Percentiles rank a stretch among this genome's conserved stretches.
Conservation (phyloP, 2,797 vertebrate genomes). For the Darevskia mixta region DNA sequence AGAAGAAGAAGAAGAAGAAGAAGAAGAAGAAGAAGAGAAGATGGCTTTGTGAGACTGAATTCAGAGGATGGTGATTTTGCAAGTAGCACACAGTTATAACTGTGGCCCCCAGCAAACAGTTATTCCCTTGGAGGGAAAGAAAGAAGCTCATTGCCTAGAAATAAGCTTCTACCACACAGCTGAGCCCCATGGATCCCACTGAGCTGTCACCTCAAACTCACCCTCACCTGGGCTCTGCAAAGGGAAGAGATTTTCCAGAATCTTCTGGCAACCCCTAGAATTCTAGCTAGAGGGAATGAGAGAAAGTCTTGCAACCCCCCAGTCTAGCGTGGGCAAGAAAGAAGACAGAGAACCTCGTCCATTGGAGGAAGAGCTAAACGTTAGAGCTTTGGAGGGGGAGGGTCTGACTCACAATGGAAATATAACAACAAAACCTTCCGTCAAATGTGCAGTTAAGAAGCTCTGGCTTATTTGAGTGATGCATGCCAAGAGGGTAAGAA, state of each 20-base stretch:
- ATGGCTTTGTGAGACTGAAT: no score
- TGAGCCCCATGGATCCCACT: constrained; percentile 1
- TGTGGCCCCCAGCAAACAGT: not conserved
- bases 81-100: not conserved
- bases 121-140: not conserved
- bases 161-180: not conserved
- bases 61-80: not conserved
- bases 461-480: not conserved
- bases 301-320: not conserved
- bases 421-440: not conserved
- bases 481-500: not conserved
- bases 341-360: not conserved
- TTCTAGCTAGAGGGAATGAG: not conserved
- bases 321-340: not conserved
- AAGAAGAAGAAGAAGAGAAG: no score
- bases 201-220: not conserved
- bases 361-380: not conserved
- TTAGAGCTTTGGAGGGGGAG: no score
- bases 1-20: no score
- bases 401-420: not conserved
- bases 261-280: not conserved
- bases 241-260: not conserved
- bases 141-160: not conserved
- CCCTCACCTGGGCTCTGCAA: not conserved
- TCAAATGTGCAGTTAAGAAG: not conserved